Conservation (phyloP, 2,113 vertebrate genomes). For the Rhadina sibilatrix region DNA sequence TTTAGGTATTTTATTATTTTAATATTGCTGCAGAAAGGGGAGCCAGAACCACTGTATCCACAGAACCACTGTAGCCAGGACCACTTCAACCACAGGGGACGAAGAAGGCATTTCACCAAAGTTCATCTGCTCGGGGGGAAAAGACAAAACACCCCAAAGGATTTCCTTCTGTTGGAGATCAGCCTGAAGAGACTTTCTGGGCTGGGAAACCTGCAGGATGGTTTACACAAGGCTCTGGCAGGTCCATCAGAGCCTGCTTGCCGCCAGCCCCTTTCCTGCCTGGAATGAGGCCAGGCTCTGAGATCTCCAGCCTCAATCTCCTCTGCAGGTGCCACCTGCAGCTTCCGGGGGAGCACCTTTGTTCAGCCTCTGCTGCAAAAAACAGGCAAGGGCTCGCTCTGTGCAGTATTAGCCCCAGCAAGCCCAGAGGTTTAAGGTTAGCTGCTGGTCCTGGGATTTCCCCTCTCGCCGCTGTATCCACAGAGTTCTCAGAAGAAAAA, state of each 20-base stretch:
- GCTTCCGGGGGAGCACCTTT: accelerated
- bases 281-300: background rate
- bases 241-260: background rate
- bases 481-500: background rate
- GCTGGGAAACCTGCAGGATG: background rate
- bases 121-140: background rate
- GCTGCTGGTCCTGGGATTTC: background rate
- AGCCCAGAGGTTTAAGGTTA: background rate
- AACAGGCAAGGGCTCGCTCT: background rate
- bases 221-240: background rate
- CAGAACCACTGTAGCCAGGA: background rate
- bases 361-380: background rate
- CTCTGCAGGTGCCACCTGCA: background rate
- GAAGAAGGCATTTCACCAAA: background rate
- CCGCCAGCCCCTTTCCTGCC: background rate
- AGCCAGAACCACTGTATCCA: background rate
- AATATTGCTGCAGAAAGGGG: background rate
- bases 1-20: background rate
- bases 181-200: background rate
- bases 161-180: background rate
- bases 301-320: background rate
- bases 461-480: background rate
- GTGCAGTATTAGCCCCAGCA: background rate
- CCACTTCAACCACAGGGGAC: no score
- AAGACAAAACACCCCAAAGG: background rate